phyloP scores from a whole-genome alignment of 2,888 invertebrate species.

The Stegophylla sp. region DNA sequence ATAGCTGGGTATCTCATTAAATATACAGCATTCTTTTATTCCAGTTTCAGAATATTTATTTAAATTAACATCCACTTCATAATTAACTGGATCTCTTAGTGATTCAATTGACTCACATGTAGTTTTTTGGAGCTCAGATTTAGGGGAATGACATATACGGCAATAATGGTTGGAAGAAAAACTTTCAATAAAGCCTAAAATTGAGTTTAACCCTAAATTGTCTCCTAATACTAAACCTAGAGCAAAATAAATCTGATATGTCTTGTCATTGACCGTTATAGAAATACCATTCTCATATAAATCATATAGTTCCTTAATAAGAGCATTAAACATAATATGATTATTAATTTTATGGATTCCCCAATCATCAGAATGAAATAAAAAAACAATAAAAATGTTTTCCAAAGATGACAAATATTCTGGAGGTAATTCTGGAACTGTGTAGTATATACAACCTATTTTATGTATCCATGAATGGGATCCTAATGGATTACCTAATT shows the following conservation, averaged over 20 bases:
- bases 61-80: not conserved
- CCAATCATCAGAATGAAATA: conserved; percentile 6
- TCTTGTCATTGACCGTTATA: not conserved
- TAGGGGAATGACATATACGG: not conserved
- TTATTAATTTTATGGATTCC: not conserved
- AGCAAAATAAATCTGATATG: not conserved
- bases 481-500: conserved; percentile 20
- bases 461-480: conserved; percentile 24
- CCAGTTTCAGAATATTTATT: not conserved
- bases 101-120: not conserved
- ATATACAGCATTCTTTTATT: not conserved
- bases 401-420: conserved; percentile 10
- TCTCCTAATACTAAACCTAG: not conserved
- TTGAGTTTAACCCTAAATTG: not conserved
- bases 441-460: conserved; percentile 3
- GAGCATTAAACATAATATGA: not conserved
- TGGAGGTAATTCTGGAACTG: not conserved
- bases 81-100: not conserved
- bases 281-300: not conserved
- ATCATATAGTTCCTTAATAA: not conserved
- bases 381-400: not conserved
- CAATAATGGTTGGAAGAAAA: not conserved
- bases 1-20: too few relatives aligned
- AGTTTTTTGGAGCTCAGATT: not conserved
- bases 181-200: not conserved